phyloP scores from a whole-genome alignment of 2,888 invertebrate species.

The Coenonympha arcania region DNA sequence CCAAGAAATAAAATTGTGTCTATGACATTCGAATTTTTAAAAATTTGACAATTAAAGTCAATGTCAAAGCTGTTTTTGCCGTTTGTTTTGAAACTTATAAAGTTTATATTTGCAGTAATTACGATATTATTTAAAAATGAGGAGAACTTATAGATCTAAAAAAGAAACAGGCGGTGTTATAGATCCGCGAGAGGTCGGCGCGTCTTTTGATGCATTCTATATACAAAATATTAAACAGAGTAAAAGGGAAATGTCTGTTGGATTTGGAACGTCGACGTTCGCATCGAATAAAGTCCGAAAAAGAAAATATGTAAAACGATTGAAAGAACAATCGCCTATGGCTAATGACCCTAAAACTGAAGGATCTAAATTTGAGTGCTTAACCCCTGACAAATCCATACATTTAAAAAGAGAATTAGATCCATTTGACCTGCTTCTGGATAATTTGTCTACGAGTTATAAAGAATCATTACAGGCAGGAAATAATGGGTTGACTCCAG shows the following conservation, averaged over 20 bases:
- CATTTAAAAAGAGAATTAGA: slow-evolving; percentile 57
- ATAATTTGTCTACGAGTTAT: slow-evolving; percentile 33
- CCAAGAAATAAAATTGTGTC: too few species aligned
- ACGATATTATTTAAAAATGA: slow-evolving; percentile 36
- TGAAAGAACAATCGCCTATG: slow-evolving; percentile 44
- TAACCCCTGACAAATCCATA: slow-evolving; percentile 65
- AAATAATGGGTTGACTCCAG: not conserved
- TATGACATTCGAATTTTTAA: too few species aligned
- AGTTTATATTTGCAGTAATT: not conserved
- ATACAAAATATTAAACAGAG: slow-evolving; percentile 66
- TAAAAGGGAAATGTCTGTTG: slow-evolving; percentile 55
- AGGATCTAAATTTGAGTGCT: slow-evolving; percentile 42
- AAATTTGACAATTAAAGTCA: not conserved
- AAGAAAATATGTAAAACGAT: slow-evolving; percentile 58
- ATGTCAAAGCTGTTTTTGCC: not conserved
- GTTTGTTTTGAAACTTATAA: slow-evolving; percentile 23
- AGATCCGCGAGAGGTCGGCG: slow-evolving; percentile 49
- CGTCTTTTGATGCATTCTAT: slow-evolving; percentile 63
- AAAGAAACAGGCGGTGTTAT: slow-evolving; percentile 47
- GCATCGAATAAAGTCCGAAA: slow-evolving; percentile 54
- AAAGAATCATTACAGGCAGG: not conserved
- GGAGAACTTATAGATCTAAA: slow-evolving; percentile 58
- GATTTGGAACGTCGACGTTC: slow-evolving; percentile 40
- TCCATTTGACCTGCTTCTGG: slow-evolving; percentile 57
- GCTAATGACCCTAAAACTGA: slow-evolving; percentile 11